phyloP scores from a whole-genome alignment of 2,888 invertebrate genomes.

The Apodemia mormo region DNA sequence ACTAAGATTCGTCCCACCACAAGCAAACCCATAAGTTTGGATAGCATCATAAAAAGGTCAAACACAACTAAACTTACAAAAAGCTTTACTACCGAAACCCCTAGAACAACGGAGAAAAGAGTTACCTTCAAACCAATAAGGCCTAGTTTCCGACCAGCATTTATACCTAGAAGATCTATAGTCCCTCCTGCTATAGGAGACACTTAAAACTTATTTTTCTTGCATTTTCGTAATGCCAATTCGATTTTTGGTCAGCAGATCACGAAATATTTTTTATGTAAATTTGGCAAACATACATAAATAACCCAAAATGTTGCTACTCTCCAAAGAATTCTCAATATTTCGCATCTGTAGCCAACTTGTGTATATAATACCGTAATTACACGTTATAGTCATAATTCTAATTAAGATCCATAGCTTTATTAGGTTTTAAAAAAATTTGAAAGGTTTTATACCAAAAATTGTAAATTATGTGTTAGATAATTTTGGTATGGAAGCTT shows the following conservation, averaged over 20 bases:
- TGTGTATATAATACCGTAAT: conserved; percentile 49
- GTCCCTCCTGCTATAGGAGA: conserved; percentile 48
- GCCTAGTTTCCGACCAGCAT: conserved; percentile 66
- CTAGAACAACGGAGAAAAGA: conserved; percentile 65
- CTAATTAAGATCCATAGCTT: conserved; percentile 71
- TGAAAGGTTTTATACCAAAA: conserved; percentile 78
- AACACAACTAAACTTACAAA: conserved; percentile 48
- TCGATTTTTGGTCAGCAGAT: conserved; percentile 38
- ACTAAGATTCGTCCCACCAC: conserved; percentile 61
- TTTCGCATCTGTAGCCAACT: conserved; percentile 29
- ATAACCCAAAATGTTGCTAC: conserved; percentile 19
- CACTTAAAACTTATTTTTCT: conserved; percentile 37
- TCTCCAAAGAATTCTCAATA: conserved; percentile 31
- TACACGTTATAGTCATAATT: conserved; percentile 68
- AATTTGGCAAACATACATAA: conserved; percentile 8
- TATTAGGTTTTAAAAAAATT: conserved; percentile 62
- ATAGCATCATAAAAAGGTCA: conserved; percentile 59
- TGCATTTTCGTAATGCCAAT: conserved; percentile 33
- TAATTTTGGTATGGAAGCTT: conserved; percentile 74
- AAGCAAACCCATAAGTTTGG: conserved; percentile 65
- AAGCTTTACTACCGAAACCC: conserved; percentile 62
- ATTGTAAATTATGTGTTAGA: conserved; percentile 73
- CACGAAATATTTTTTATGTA: conserved; percentile 28
- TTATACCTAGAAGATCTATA: conserved; percentile 61
- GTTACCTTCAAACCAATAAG: conserved; percentile 64